Percentiles rank a stretch among this genome's conserved stretches.
Evolutionary conservation across 2,888 invertebrate species (phyloP).

Genomic region (Leptinotarsa juncta): DNA sequence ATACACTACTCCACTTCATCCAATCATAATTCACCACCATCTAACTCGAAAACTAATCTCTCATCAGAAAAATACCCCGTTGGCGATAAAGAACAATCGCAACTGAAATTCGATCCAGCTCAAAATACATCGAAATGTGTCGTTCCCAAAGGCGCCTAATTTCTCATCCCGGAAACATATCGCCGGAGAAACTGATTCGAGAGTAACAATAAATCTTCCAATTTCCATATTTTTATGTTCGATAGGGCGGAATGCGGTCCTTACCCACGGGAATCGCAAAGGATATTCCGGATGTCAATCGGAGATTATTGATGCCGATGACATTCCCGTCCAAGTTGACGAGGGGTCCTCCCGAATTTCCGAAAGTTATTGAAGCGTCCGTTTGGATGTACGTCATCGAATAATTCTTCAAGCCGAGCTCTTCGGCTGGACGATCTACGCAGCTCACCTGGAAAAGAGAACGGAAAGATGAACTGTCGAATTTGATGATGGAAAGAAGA

Average conservation of each 20-base stretch:
- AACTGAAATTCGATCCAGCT: neutral
- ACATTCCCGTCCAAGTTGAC: slow-evolving; percentile 94
- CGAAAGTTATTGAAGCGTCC: slow-evolving; percentile 94
- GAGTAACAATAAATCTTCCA: neutral
- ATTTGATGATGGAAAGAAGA: no score
- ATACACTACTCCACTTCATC: no score
- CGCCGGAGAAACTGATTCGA: neutral
- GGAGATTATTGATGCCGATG: slow-evolving; percentile 93
- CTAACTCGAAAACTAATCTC: no score
- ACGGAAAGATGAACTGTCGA: neutral
- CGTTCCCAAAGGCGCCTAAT: no score
- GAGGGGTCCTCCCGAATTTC: slow-evolving; percentile 94
- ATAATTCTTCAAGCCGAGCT: slow-evolving; percentile 73
- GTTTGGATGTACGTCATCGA: slow-evolving; percentile 91
- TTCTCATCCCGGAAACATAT: neutral
- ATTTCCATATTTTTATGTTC: slow-evolving; percentile 12
- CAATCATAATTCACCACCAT: no score
- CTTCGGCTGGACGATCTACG: slow-evolving; percentile 76
- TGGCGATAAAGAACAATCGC: neutral
- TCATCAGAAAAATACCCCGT: no score
- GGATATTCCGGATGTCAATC: slow-evolving; percentile 91
- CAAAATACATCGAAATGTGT: neutral
- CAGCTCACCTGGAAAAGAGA: slow-evolving; percentile 60
- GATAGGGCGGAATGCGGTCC: slow-evolving; percentile 22
- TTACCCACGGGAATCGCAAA: slow-evolving; percentile 88